These are phyloP conservation scores for Aphelenchoides fujianensis DNA, from an alignment of 1,140 invertebrate species.

Conservation along the genomic window DNA sequence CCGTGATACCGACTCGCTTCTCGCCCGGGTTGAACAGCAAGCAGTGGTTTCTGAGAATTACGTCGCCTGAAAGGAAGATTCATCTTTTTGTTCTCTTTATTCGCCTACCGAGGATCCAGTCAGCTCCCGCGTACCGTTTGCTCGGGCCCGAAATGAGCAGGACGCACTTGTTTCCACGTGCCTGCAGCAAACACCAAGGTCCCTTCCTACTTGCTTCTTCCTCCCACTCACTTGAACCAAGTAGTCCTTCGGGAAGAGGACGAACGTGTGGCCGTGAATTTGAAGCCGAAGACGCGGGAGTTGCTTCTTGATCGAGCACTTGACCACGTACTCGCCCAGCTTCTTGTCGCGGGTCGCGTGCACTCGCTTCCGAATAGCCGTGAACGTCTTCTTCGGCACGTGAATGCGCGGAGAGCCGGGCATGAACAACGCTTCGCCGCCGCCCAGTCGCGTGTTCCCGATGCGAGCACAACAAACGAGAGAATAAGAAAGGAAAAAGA, in stretches of 20 bases:
- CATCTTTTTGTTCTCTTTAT: no score
- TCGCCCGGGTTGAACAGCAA: not conserved
- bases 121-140: not conserved
- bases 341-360: not conserved
- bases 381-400: no score
- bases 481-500: no score
- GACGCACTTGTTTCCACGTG: slow-evolving; percentile 7
- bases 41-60: not conserved
- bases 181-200: no score
- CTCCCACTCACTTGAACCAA: not conserved
- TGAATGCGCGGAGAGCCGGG: no score
- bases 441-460: no score
- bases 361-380: slow-evolving; percentile 5
- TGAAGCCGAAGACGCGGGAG: not conserved
- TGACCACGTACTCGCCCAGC: not conserved
- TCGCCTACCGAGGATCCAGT: slow-evolving; percentile 9
- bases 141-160: not conserved
- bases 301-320: not conserved
- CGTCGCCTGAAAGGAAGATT: no score
- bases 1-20: not conserved
- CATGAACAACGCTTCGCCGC: no score
- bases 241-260: not conserved
- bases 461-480: no score
- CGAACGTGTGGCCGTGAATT: not conserved
- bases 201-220: not conserved